Evolutionary conservation across 2,113 vertebrate species (phyloP).

Genomic region (Sinocyclocheilus maitianheensis): DNA sequence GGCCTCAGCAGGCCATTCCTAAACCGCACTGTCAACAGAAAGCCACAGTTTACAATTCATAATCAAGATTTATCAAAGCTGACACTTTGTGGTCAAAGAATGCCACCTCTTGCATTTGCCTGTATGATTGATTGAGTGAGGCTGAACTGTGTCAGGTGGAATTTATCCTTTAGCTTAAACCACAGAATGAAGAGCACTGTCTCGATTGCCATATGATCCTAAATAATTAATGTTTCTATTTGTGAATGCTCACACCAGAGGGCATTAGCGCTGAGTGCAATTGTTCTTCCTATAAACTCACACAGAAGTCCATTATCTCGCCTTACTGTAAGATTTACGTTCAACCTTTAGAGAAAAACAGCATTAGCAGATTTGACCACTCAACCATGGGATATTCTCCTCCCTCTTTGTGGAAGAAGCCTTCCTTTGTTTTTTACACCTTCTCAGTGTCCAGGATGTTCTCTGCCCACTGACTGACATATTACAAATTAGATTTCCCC

Average conservation of each 20-base stretch:
- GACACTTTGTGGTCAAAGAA: conserved; percentile 64
- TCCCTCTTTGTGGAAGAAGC: neutral
- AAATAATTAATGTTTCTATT: conserved; percentile 47
- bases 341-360: conserved; percentile 17
- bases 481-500: conserved; percentile 48
- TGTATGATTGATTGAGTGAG: conserved; percentile 64
- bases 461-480: conserved; percentile 33
- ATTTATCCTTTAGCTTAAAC: conserved; percentile 50
- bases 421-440: conserved; percentile 20
- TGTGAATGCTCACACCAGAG: conserved; percentile 10
- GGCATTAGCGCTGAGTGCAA: conserved; percentile 13
- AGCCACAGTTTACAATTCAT: conserved; percentile 61
- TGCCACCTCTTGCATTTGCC: conserved; percentile 62
- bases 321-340: conserved; percentile 6
- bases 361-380: conserved; percentile 16
- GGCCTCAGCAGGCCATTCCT: neutral
- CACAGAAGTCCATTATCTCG: neutral
- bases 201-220: conserved; percentile 47
- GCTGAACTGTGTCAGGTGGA: conserved; percentile 44
- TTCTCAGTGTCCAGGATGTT: conserved; percentile 11
- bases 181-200: conserved; percentile 47
- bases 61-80: conserved; percentile 64
- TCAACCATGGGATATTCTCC: neutral
- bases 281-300: conserved; percentile 26
- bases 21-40: conserved; percentile 46